Percentiles rank a stretch among this genome's conserved stretches.
phyloP scores from a whole-genome alignment of 2,888 invertebrate genomes.

The Mechanitis messenoides region DNA sequence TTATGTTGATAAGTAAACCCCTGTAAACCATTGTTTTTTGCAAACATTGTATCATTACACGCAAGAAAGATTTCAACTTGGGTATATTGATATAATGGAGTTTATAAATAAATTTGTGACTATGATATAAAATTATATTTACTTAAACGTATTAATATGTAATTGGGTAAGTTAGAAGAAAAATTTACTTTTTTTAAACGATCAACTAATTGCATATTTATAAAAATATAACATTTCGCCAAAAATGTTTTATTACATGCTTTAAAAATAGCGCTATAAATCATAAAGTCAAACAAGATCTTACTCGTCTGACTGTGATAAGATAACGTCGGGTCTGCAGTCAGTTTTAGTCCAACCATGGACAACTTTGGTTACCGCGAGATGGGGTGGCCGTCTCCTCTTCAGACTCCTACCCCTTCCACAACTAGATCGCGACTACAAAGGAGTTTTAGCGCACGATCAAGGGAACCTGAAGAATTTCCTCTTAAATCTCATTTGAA shows the following conservation, averaged over 20 bases:
- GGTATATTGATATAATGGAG: too few relatives aligned
- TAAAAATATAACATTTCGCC: slow-evolving; percentile 19
- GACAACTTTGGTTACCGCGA: slow-evolving; percentile 80
- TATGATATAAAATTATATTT: too few relatives aligned
- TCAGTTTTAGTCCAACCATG: slow-evolving; percentile 65
- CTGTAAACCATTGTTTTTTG: background rate
- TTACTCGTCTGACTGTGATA: slow-evolving; percentile 55
- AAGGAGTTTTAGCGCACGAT: slow-evolving; percentile 66
- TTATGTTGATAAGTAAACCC: slow-evolving; percentile 3
- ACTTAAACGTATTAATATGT: background rate
- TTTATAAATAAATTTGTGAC: too few relatives aligned
- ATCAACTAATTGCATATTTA: slow-evolving; percentile 6
- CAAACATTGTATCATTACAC: background rate
- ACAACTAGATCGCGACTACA: slow-evolving; percentile 51
- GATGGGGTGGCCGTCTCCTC: slow-evolving; percentile 71
- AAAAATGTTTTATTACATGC: slow-evolving; percentile 38
- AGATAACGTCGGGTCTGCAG: slow-evolving; percentile 47
- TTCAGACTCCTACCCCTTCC: slow-evolving; percentile 52
- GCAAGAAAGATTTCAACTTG: background rate
- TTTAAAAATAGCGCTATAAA: slow-evolving; percentile 64
- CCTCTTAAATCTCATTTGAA: slow-evolving; percentile 69
- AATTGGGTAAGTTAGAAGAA: too few relatives aligned
- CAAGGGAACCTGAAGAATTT: slow-evolving; percentile 71
- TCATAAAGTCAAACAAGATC: slow-evolving; percentile 54
- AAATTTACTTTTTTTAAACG: background rate